These are phyloP conservation scores for Gracilinanus agilis DNA, from an alignment of 2,113 vertebrate species.

Conservation along the genomic window DNA sequence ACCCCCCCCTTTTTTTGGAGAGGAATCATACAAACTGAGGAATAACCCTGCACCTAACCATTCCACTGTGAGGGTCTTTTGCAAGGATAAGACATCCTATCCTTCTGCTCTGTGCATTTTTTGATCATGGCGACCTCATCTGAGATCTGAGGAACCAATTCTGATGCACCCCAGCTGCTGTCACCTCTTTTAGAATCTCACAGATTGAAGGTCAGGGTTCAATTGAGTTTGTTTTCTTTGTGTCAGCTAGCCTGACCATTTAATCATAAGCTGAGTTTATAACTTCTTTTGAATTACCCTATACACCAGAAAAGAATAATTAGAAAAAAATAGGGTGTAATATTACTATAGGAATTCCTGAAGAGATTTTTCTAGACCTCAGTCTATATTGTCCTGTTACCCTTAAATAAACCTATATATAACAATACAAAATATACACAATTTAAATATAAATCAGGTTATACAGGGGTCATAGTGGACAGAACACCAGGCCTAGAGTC, in stretches of 20 bases:
- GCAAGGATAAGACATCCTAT: background rate
- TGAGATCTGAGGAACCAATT: background rate
- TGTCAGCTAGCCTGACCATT: background rate
- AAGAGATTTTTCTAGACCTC: background rate
- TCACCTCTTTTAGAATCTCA: background rate
- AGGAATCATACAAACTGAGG: background rate
- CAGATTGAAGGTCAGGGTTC: background rate
- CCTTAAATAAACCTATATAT: background rate
- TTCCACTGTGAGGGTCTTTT: background rate
- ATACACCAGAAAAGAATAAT: background rate
- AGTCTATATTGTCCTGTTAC: background rate
- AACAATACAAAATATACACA: background rate
- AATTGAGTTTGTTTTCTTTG: background rate
- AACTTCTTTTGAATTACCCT: background rate
- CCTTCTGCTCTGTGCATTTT: background rate
- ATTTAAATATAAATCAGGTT: background rate
- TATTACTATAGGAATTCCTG: background rate
- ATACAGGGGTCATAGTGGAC: background rate
- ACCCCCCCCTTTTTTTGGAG: no score
- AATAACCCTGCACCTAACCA: background rate
- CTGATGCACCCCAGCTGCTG: background rate
- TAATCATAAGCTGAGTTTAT: background rate
- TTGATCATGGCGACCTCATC: background rate
- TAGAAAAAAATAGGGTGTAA: background rate
- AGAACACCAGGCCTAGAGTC: background rate